These are phyloP conservation scores for Dryoscopus gambensis DNA, from an alignment of 2,113 vertebrate species.

Conservation along the genomic window DNA sequence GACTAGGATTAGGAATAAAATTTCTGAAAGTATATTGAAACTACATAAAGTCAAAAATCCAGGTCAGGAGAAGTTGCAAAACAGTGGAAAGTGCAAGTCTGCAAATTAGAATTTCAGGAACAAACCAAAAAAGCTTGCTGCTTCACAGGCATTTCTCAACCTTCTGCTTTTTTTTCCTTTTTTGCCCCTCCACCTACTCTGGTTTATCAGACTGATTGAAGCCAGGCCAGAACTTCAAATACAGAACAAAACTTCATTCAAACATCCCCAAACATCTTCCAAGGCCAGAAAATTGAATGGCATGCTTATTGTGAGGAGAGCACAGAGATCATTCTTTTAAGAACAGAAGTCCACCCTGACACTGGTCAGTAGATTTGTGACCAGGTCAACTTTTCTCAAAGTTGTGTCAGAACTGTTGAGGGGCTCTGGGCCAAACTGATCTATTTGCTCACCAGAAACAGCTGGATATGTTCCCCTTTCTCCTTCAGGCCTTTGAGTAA, in stretches of 20 bases:
- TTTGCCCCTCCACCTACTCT: not conserved
- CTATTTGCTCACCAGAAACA: not conserved
- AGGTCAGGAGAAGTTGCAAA: constrained; percentile 34
- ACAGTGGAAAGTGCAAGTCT: constrained; percentile 38
- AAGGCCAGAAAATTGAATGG: not conserved
- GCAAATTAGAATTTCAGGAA: constrained; percentile 53
- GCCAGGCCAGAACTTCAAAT: not conserved
- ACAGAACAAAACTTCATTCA: not conserved
- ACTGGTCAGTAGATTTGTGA: not conserved
- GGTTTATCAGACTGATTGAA: not conserved
- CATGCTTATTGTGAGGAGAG: not conserved
- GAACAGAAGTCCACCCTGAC: not conserved
- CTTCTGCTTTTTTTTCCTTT: constrained; percentile 2
- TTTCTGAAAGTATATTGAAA: not conserved
- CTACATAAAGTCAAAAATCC: not conserved
- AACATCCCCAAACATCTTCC: not conserved
- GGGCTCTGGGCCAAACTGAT: not conserved
- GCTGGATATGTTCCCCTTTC: not conserved
- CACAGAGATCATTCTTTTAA: not conserved
- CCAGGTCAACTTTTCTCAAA: not conserved
- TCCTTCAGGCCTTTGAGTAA: not conserved
- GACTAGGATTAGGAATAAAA: not conserved
- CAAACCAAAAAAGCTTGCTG: constrained; percentile 38
- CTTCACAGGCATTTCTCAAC: not conserved
- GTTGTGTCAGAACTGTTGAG: not conserved